Percentiles rank a stretch among this genome's conserved stretches.
Evolutionary conservation across 2,797 vertebrate genomes (phyloP).

Genomic region (Pseudochromis fuscus): DNA sequence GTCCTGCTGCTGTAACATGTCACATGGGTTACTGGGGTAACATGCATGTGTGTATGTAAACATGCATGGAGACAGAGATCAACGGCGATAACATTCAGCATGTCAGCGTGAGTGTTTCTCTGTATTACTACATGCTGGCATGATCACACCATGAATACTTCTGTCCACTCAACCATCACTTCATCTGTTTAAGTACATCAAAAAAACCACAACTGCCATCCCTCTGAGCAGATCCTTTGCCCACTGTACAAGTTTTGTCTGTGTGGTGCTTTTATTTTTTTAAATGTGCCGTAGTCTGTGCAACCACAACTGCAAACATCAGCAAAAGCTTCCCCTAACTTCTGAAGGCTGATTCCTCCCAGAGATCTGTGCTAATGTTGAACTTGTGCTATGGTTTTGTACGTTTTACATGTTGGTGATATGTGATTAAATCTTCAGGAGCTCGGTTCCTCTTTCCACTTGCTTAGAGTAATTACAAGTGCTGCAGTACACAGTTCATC

Average conservation of each 20-base stretch:
- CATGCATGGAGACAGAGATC: constrained; percentile 9
- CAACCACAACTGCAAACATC: constrained; percentile 45
- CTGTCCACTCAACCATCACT: constrained; percentile 55
- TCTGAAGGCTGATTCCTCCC: constrained; percentile 1
- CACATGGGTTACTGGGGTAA: constrained; percentile 23
- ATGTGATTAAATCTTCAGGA: background rate
- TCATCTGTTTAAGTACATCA: constrained; percentile 54
- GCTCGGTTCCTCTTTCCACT: constrained; percentile 17
- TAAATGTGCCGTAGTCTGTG: constrained; percentile 13
- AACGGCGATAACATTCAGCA: constrained; percentile 8
- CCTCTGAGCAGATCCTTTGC: constrained; percentile 42
- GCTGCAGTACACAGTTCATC: constrained; percentile 29
- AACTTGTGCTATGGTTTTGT: background rate
- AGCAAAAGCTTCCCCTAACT: constrained; percentile 19
- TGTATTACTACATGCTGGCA: constrained; percentile 49
- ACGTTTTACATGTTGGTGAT: too few species aligned
- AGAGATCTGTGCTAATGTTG: constrained; percentile 3
- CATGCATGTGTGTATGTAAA: background rate
- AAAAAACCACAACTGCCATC: constrained; percentile 36
- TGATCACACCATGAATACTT: constrained; percentile 57
- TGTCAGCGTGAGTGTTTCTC: constrained; percentile 36
- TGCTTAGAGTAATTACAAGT: constrained; percentile 17
- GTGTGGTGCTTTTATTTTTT: constrained; percentile 6
- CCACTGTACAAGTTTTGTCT: constrained; percentile 28
- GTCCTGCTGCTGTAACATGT: constrained; percentile 13